phyloP scores from a whole-genome alignment of 1,140 invertebrate species.

The Ganaspis sp. region DNA sequence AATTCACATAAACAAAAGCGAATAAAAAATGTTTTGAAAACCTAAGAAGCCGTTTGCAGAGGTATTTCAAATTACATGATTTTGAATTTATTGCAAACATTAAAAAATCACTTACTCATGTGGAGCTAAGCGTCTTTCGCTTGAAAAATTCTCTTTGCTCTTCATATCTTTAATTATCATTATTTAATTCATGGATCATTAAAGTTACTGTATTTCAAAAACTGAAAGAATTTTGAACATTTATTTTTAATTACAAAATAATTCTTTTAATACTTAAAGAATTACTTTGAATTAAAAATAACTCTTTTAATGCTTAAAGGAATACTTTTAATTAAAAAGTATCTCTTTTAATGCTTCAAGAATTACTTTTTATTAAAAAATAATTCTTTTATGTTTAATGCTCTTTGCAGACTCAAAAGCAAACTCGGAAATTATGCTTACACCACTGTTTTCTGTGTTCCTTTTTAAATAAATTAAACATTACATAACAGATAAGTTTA shows the following conservation, averaged over 20 bases:
- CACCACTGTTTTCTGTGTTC: neutral
- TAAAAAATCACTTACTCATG: slow-evolving; percentile 58
- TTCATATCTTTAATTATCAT: slow-evolving; percentile 59
- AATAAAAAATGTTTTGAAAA: too few species aligned
- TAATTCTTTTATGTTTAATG: neutral
- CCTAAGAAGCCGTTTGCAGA: too few species aligned
- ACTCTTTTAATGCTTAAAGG: too few species aligned
- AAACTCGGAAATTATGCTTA: neutral
- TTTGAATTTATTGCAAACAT: too few species aligned
- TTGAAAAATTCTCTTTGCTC: slow-evolving; percentile 51
- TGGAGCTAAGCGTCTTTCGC: slow-evolving; percentile 46
- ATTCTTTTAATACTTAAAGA: too few species aligned
- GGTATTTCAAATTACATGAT: too few species aligned
- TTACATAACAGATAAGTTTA: neutral
- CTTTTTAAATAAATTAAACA: neutral
- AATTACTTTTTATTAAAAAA: neutral
- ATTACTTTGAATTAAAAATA: too few species aligned
- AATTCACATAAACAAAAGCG: neutral
- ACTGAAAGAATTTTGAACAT: too few species aligned
- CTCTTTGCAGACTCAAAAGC: neutral
- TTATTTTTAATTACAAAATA: too few species aligned
- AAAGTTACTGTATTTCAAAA: neutral
- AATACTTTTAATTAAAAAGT: too few species aligned
- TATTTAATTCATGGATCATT: slow-evolving; percentile 17
- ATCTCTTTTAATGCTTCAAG: too few species aligned